Base-by-base conservation (phyloP, 2,113 vertebrate species). In the Ochotona curzoniae region DNA sequence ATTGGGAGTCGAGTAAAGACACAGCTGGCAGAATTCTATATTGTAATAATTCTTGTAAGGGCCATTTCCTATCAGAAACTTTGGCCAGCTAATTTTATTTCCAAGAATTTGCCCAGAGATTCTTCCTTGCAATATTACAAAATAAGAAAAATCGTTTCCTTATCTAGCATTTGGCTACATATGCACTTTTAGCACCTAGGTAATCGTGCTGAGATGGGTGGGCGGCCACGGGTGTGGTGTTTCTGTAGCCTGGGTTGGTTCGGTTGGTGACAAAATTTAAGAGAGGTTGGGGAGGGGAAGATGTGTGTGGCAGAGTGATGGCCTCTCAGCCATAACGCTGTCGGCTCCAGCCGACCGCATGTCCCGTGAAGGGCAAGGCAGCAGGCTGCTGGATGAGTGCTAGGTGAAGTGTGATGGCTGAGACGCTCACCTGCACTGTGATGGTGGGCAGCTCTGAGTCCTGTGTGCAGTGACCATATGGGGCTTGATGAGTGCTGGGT, bases 1-100 rank as follows among this genome's bases (percentile, higher is more conserved):
- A 13, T 69, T 84, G 61, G 26, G 30, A 87, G 79, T 73, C 60
- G 74, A 78, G 28, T 80, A 84, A 82, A 82, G 32, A 85, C 12
- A 63, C 0, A 44, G 49, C 44, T 64, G 66, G 3, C 64, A 74
- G 64, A 92, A 83, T 64, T 54, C 2, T 20, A 4, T 49, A 76
- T 15, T 63, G 0, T 23, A 61, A 8, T 21, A 61, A 74, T 9
- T 73, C 47, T 74, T 61, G 6, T 2, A 23, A 20, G 81, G 67
- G 14, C 21, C 32, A 9, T 51, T 47, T 69, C 80, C 86, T 13
- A 82, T 25, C 25, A 64, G 63, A 90, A 38, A 28, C 60, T 73
- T 61, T 95, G 74, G 21, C 51, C 21, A 28, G 47, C 30, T 81
- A 70, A 75, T 47, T 93, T 71, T 12, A 35, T 82, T 88, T 94